Conservation (phyloP, 64 coral and sea anemone species). For the Hydrozoanthus tunicans region DNA sequence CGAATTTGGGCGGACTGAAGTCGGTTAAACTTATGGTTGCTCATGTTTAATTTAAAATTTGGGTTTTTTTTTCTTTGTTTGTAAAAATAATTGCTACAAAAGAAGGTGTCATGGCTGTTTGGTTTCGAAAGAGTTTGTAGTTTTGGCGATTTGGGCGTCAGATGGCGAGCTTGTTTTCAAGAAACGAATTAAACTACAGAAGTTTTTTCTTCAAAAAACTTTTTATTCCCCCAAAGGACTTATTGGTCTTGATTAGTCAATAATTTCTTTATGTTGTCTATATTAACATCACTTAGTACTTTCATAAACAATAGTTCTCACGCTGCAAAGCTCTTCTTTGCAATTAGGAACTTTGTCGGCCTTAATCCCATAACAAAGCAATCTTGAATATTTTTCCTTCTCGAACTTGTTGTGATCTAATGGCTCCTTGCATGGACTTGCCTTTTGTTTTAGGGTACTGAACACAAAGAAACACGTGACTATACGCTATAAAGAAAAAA, state of each 20-base stretch:
- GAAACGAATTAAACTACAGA: slow-evolving; percentile 17
- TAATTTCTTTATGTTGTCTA: slow-evolving; percentile 12
- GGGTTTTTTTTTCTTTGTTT: background rate
- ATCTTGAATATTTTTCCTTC: no score
- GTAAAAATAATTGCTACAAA: background rate
- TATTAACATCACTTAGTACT: background rate
- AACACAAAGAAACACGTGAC: no score
- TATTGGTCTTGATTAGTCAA: background rate
- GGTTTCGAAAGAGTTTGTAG: slow-evolving; percentile 21
- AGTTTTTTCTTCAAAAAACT: background rate
- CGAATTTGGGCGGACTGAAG: background rate
- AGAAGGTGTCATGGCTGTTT: background rate
- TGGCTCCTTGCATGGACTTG: no score
- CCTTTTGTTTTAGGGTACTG: no score
- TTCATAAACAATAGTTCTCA: background rate
- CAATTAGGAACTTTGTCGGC: background rate
- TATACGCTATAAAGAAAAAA: no score
- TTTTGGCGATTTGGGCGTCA: background rate
- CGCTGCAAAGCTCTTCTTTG: no score
- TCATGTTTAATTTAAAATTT: background rate
- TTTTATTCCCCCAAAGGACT: background rate
- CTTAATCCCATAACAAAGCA: background rate
- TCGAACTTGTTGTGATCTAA: no score
- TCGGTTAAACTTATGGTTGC: background rate
- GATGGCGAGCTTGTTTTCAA: background rate